Conservation (phyloP, 1,140 invertebrate species). For the Scaptomyza hsui region DNA sequence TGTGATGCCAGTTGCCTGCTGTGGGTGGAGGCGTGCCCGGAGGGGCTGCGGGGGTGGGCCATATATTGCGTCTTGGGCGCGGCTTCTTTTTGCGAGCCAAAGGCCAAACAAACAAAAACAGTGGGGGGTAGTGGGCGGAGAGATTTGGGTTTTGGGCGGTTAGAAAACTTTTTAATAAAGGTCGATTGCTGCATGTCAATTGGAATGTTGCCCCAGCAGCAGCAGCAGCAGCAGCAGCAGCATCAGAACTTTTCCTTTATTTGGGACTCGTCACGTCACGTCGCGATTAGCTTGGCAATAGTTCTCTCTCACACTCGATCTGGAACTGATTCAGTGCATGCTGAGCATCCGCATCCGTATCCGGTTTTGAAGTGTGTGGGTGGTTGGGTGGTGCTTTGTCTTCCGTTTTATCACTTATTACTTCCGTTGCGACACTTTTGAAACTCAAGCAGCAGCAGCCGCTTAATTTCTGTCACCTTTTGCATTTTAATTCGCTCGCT, state of each 20-base stretch:
- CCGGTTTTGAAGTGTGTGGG: slow-evolving; percentile 23
- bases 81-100: slow-evolving; percentile 47
- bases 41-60: slow-evolving; percentile 11
- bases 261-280: slow-evolving; percentile 39
- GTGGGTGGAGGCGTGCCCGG: slow-evolving; percentile 4
- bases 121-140: not conserved
- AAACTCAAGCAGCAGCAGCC: slow-evolving; percentile 37
- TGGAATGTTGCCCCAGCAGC: slow-evolving; percentile 53
- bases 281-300: slow-evolving; percentile 77
- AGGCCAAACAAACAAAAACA: slow-evolving; percentile 36
- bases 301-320: slow-evolving; percentile 51
- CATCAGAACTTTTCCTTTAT: slow-evolving; percentile 24
- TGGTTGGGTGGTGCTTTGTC: slow-evolving; percentile 40
- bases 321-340: slow-evolving; percentile 32
- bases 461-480: slow-evolving; percentile 74
- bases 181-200: slow-evolving; percentile 82
- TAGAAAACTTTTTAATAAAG: slow-evolving; percentile 79
- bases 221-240: slow-evolving; percentile 3
- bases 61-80: slow-evolving; percentile 77
- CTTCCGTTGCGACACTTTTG: slow-evolving; percentile 67
- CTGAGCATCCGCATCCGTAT: slow-evolving; percentile 31
- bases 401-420: slow-evolving; percentile 82
- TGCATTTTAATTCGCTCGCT: slow-evolving; percentile 71
- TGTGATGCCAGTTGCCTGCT: slow-evolving; percentile 57
- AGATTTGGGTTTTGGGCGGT: slow-evolving; percentile 11